Evolutionary conservation across 2,797 vertebrate genomes (phyloP).

Genomic region (Remorina albescens): DNA sequence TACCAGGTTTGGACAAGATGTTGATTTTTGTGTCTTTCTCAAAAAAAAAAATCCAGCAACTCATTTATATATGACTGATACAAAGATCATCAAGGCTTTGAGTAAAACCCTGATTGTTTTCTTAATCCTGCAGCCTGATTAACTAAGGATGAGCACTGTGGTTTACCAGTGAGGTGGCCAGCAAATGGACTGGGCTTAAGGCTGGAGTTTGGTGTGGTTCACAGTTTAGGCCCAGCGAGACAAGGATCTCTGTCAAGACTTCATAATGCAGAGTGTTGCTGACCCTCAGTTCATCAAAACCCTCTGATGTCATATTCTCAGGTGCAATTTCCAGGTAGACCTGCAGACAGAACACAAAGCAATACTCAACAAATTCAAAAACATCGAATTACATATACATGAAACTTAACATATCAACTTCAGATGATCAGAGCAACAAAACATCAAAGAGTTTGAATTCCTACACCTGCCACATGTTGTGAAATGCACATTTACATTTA

Average conservation of each 20-base stretch:
- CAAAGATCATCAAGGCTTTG: background rate
- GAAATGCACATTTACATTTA: no score
- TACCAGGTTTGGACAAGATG: background rate
- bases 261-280: slow-evolving; percentile 87
- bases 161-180: slow-evolving; percentile 84
- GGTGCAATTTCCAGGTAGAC: slow-evolving; percentile 87
- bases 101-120: background rate
- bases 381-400: background rate
- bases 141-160: background rate
- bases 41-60: background rate
- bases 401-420: background rate
- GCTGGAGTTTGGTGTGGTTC: slow-evolving; percentile 72
- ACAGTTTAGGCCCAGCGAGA: slow-evolving; percentile 88
- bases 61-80: background rate
- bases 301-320: slow-evolving; percentile 67
- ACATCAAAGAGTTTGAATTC: background rate
- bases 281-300: slow-evolving; percentile 87
- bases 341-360: slow-evolving; percentile 71
- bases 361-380: background rate
- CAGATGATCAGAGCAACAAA: background rate
- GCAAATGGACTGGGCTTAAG: slow-evolving; percentile 86
- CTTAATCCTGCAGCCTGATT: background rate
- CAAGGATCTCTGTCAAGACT: slow-evolving; percentile 89
- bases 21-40: background rate
- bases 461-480: background rate